Evolutionary conservation across 37 sponge, comb jelly and placozoan genomes (phyloP).

Genomic region (Axinella damicornis): DNA sequence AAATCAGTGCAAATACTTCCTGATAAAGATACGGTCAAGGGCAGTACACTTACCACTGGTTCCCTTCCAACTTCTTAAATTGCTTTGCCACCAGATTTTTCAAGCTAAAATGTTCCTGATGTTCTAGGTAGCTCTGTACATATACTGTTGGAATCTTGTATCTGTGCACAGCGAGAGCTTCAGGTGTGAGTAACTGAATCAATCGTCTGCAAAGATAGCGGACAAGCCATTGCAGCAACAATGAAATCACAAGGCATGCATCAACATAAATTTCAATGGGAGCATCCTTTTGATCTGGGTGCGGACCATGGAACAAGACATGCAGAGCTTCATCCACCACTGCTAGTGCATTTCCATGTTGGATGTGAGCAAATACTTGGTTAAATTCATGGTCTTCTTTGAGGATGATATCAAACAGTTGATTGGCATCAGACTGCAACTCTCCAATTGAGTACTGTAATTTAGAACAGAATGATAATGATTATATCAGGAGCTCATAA

Average conservation of each 20-base stretch:
- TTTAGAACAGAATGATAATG: too few relatives aligned
- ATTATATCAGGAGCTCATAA: too few relatives aligned
- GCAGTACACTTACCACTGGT: slow-evolving; percentile 17
- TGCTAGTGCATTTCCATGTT: neutral
- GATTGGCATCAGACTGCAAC: slow-evolving; percentile 6
- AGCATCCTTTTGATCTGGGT: neutral
- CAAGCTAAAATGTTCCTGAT: slow-evolving; percentile 75
- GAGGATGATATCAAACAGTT: neutral
- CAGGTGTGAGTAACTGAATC: slow-evolving; percentile 56
- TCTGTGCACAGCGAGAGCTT: slow-evolving; percentile 42
- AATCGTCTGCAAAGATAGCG: slow-evolving; percentile 32
- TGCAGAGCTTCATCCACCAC: slow-evolving; percentile 4
- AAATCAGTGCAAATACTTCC: too few relatives aligned
- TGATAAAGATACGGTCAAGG: too few relatives aligned
- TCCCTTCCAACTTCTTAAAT: neutral
- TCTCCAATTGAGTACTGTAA: slow-evolving; percentile 50
- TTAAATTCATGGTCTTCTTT: too few relatives aligned
- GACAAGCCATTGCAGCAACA: slow-evolving; percentile 53
- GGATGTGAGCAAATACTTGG: too few relatives aligned
- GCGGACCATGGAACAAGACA: neutral
- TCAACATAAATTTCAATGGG: neutral
- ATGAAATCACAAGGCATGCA: slow-evolving; percentile 3
- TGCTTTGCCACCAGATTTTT: slow-evolving; percentile 51
- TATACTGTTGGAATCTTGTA: slow-evolving; percentile 35
- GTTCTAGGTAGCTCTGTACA: slow-evolving; percentile 50